Conservation (phyloP, 2,113 vertebrate species). For the Piprites chloris region DNA sequence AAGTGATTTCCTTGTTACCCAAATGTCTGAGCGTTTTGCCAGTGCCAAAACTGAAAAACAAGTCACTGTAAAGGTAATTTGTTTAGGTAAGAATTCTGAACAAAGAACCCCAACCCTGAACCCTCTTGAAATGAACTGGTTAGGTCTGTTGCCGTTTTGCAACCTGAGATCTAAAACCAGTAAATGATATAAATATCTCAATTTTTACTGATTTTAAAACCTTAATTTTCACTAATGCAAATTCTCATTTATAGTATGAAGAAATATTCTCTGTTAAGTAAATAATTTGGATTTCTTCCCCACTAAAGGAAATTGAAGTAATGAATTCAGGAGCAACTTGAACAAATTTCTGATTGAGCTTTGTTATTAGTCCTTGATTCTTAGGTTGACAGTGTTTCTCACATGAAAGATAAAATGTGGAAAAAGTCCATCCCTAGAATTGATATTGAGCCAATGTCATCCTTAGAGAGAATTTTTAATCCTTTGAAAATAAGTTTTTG, state of each 20-base stretch:
- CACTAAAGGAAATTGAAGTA: not conserved
- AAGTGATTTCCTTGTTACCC: not conserved
- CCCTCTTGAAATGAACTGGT: not conserved
- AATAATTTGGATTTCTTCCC: not conserved
- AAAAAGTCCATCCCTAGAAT: not conserved
- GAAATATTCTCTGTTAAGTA: not conserved
- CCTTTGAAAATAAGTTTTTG: not conserved
- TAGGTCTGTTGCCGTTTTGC: not conserved
- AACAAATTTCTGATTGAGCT: not conserved
- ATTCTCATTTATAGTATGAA: not conserved
- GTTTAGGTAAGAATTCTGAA: not conserved
- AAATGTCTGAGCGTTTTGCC: not conserved
- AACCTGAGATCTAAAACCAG: not conserved
- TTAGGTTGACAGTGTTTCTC: not conserved
- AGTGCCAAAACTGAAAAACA: not conserved
- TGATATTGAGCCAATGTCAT: not conserved
- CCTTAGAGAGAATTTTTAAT: not conserved
- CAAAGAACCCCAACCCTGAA: fast-evolving
- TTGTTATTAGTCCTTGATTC: not conserved
- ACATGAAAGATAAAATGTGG: not conserved
- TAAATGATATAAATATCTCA: not conserved
- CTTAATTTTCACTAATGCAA: not conserved
- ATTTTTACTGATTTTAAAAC: not conserved
- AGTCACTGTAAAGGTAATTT: not conserved
- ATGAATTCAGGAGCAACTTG: not conserved